These are phyloP conservation scores for Platycheirus albimanus DNA, from an alignment of 2,888 invertebrate genomes.

Conservation along the genomic window DNA sequence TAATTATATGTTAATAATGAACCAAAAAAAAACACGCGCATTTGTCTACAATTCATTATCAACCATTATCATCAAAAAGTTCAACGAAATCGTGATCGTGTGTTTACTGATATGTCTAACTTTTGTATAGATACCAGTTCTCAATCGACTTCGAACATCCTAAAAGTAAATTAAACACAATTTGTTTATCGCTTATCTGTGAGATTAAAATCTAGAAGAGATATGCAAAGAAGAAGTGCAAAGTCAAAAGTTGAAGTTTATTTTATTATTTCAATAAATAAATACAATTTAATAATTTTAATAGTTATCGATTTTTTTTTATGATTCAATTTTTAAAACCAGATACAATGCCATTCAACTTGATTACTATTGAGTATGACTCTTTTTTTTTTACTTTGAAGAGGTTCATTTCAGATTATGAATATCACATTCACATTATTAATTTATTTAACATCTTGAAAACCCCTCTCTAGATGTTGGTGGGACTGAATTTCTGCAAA, in stretches of 20 bases:
- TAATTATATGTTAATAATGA: no score
- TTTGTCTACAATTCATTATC: slow-evolving; percentile 9
- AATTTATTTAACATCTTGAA: not conserved
- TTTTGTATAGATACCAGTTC: not conserved
- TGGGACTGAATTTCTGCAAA: not conserved
- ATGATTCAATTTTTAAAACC: not conserved
- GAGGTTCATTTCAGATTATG: not conserved
- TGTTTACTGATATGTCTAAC: not conserved
- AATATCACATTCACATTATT: not conserved
- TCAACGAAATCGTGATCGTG: not conserved
- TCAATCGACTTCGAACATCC: not conserved
- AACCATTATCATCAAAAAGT: not conserved
- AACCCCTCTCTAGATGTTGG: not conserved
- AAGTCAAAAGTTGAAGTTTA: no score
- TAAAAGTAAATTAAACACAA: not conserved
- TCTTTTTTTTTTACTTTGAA: not conserved
- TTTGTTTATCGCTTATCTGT: slow-evolving; percentile 15
- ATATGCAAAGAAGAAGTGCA: slow-evolving; percentile 1
- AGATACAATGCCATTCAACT: slow-evolving; percentile 5
- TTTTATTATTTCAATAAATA: no score
- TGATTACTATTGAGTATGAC: not conserved
- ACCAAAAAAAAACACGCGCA: slow-evolving; percentile 4
- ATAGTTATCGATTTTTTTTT: not conserved
- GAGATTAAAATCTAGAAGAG: not conserved
- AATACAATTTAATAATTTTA: not conserved